These are phyloP conservation scores for Stegana nigrithorax DNA, from an alignment of 2,888 invertebrate genomes.

Conservation along the genomic window DNA sequence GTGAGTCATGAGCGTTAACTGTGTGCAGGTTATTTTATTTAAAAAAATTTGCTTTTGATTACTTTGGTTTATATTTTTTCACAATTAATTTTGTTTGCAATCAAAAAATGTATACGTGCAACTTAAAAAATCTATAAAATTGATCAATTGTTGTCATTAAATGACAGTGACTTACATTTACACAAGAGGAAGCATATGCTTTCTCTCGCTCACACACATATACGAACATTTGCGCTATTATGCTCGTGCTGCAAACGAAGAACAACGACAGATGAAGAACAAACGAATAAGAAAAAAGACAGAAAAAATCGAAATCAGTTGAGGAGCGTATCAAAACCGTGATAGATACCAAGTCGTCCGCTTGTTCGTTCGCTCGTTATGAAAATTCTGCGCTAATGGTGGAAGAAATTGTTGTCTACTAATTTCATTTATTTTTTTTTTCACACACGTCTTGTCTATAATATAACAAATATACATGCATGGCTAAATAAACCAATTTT, in stretches of 20 bases:
- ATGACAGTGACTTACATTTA: constrained; percentile 8
- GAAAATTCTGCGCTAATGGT: not conserved
- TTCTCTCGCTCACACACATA: not conserved
- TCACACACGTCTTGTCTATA: too few species aligned
- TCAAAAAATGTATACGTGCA: constrained; percentile 30
- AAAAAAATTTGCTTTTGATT: too few species aligned
- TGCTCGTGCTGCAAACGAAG: not conserved
- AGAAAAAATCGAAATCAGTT: constrained; percentile 46
- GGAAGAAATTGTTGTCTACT: not conserved
- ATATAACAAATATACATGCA: too few species aligned
- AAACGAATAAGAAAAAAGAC: constrained; percentile 16
- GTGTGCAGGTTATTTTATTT: too few species aligned
- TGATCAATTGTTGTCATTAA: constrained; percentile 12
- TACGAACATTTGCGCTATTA: constrained; percentile 22
- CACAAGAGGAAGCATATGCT: constrained; percentile 11
- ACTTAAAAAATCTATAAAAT: constrained; percentile 18
- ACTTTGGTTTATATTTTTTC: too few species aligned
- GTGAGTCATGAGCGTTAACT: too few species aligned
- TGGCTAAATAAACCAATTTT: too few species aligned
- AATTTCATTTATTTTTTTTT: not conserved
- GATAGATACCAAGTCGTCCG: constrained; percentile 43
- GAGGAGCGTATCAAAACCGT: constrained; percentile 41
- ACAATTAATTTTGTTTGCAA: constrained; percentile 27
- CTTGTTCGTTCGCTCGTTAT: constrained; percentile 14
- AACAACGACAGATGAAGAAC: constrained; percentile 25